Conservation (phyloP, 1,140 invertebrate species). For the Macrosteles quadrilineatus region DNA sequence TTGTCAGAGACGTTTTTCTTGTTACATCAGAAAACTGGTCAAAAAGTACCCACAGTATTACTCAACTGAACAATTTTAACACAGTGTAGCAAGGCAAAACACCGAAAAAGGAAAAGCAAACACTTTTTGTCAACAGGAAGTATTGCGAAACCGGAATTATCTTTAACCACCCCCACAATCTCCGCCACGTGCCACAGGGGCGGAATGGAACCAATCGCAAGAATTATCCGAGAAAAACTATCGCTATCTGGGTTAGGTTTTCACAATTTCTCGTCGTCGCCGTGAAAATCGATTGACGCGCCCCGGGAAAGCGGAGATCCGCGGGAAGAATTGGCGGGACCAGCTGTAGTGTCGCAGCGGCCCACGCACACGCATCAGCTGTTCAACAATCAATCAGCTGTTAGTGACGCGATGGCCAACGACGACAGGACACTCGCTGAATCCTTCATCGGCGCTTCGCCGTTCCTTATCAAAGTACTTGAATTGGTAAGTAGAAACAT, state of each 20-base stretch:
- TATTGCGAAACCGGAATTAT: too few species aligned
- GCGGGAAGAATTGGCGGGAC: not conserved
- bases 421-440: conserved; percentile 45
- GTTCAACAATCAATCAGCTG: not conserved
- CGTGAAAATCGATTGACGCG: conserved; percentile 22
- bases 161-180: too few species aligned
- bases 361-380: not conserved
- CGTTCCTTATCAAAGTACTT: conserved; percentile 50
- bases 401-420: conserved; percentile 45
- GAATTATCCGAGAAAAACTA: not conserved
- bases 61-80: too few species aligned
- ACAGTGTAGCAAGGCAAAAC: too few species aligned
- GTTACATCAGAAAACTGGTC: too few species aligned
- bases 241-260: conserved; percentile 23
- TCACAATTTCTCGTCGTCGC: conserved; percentile 19
- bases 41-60: too few species aligned
- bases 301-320: conserved; percentile 13
- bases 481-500: conserved; percentile 51
- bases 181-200: conserved; percentile 13
- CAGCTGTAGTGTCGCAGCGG: too few species aligned
- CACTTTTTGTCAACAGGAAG: too few species aligned
- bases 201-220: conserved; percentile 2
- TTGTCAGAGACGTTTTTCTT: too few species aligned
- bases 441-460: conserved; percentile 43
- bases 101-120: too few species aligned